A percentile compares a stretch with the other conserved stretches of the same genome.
Evolutionary conservation across 2,888 invertebrate species (phyloP).

Genomic region (Cantharis nigra): DNA sequence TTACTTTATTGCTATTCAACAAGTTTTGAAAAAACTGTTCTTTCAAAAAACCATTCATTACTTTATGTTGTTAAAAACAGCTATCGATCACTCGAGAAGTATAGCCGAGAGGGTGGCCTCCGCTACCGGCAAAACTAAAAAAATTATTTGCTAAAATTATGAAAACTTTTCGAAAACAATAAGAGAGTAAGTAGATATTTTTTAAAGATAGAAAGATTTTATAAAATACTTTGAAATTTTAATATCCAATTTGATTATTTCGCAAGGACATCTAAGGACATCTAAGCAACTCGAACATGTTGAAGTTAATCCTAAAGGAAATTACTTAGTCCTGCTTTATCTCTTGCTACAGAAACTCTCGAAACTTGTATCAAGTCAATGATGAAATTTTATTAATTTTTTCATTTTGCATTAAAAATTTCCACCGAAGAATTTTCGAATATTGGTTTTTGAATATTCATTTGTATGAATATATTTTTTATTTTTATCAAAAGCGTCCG

Average conservation of each 20-base stretch:
- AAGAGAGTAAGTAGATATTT: neutral
- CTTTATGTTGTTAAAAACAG: neutral
- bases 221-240: neutral
- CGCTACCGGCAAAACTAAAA: neutral
- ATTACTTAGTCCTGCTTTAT: neutral
- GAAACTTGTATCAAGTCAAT: neutral
- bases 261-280: neutral
- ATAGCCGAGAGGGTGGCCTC: neutral
- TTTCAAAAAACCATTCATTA: neutral
- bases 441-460: neutral
- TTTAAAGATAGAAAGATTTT: neutral
- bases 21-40: neutral
- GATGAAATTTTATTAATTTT: neutral
- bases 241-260: neutral
- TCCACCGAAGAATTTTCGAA: neutral
- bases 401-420: neutral
- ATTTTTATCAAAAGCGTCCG: neutral
- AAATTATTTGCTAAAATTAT: neutral
- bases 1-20: neutral
- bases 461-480: neutral
- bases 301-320: neutral
- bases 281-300: neutral
- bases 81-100: neutral
- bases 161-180: neutral
- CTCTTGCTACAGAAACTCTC: neutral